These are phyloP conservation scores for Brachypalpus laphriformis DNA, from an alignment of 2,888 invertebrate genomes.

Conservation along the genomic window DNA sequence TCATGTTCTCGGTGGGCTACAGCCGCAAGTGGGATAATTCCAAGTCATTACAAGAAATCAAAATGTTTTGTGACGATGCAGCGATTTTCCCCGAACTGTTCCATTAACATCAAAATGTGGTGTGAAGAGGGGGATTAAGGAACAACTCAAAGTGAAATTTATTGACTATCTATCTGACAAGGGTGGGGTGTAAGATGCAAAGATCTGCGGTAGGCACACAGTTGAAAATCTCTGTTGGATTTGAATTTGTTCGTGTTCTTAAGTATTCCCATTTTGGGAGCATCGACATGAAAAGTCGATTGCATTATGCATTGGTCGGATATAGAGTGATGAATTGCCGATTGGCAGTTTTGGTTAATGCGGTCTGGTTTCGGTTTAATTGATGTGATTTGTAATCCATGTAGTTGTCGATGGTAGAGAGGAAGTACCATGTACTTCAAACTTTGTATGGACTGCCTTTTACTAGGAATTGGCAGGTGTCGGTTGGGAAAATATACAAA, in stretches of 20 bases:
- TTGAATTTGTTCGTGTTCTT: neutral
- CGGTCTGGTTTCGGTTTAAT: slow-evolving; percentile 45
- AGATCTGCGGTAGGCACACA: slow-evolving; percentile 8
- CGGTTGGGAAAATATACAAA: slow-evolving; percentile 43
- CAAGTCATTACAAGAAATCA: slow-evolving; percentile 5
- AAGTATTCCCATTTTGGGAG: neutral
- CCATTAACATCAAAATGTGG: slow-evolving; percentile 49
- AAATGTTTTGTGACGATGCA: neutral
- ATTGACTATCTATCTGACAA: slow-evolving; percentile 28
- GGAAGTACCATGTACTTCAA: neutral
- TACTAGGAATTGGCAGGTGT: slow-evolving; percentile 43
- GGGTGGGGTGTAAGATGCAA: neutral
- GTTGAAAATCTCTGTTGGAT: slow-evolving; percentile 6
- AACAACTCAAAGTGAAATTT: slow-evolving; percentile 48
- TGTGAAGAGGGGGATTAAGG: slow-evolving; percentile 15
- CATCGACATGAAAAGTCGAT: slow-evolving; percentile 27
- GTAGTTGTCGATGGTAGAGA: neutral
- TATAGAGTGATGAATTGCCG: slow-evolving; percentile 48
- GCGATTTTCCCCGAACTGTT: slow-evolving; percentile 44
- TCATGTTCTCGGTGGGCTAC: slow-evolving; percentile 44
- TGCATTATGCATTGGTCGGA: slow-evolving; percentile 40
- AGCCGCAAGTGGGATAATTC: slow-evolving; percentile 1
- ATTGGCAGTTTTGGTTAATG: slow-evolving; percentile 49
- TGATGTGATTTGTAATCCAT: slow-evolving; percentile 40
- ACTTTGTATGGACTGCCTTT: slow-evolving; percentile 20